A percentile compares a stretch with the other conserved stretches of the same genome.
These are phyloP conservation scores for Drosophila demipolita DNA, from an alignment of 2,888 invertebrate species.

Conservation along the genomic window DNA sequence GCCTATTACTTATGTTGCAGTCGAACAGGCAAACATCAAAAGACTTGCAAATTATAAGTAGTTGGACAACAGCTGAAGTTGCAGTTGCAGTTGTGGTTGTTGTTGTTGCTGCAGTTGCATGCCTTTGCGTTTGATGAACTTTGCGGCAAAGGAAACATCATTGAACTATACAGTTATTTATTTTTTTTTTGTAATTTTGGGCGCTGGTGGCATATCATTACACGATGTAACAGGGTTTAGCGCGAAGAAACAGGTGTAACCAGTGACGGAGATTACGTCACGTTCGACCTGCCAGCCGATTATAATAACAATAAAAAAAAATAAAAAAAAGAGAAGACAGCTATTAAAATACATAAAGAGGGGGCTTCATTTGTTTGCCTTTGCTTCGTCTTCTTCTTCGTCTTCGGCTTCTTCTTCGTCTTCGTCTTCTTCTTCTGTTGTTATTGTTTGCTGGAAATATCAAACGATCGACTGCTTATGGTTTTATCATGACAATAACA, in stretches of 20 bases:
- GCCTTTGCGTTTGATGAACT: constrained; percentile 75
- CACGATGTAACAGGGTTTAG: constrained; percentile 50
- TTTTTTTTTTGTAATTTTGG: not conserved
- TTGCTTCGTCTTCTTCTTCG: constrained; percentile 19
- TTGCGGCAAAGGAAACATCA: constrained; percentile 52
- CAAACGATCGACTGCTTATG: constrained; percentile 63
- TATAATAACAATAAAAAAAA: constrained; percentile 70
- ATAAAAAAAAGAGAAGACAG: constrained; percentile 32
- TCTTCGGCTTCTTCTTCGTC: constrained; percentile 9
- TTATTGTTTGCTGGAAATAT: constrained; percentile 54
- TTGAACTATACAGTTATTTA: constrained; percentile 10
- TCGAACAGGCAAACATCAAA: constrained; percentile 45
- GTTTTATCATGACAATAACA: constrained; percentile 63
- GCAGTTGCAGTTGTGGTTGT: constrained; percentile 40
- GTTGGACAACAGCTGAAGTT: constrained; percentile 34
- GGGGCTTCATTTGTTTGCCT: constrained; percentile 31
- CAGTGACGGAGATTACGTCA: constrained; percentile 73
- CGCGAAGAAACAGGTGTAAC: constrained; percentile 72
- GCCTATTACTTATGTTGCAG: constrained; percentile 40
- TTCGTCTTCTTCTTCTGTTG: not conserved
- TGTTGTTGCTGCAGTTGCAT: constrained; percentile 36
- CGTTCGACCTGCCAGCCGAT: constrained; percentile 60
- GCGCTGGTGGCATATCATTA: constrained; percentile 73
- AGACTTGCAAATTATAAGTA: constrained; percentile 53
- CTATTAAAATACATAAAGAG: constrained; percentile 41